These are phyloP conservation scores for Miltochrista miniata DNA, from an alignment of 2,888 invertebrate genomes.

Conservation along the genomic window DNA sequence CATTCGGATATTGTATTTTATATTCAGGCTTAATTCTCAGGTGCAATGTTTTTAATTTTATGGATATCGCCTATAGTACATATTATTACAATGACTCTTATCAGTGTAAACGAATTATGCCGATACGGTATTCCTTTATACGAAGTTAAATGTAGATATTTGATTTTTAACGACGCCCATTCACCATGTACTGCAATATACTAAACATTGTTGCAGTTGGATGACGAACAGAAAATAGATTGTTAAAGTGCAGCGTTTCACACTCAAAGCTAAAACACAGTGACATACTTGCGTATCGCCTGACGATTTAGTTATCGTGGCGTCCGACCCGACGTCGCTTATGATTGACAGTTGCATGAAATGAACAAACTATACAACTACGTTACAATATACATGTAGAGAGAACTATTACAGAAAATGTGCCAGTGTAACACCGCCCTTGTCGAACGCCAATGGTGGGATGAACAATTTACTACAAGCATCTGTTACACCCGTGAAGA, in stretches of 20 bases:
- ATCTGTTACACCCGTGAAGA: background rate
- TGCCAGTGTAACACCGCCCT: conserved; percentile 3
- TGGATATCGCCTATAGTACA: no score
- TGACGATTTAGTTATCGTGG: conserved; percentile 77
- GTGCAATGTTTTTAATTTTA: no score
- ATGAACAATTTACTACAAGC: background rate
- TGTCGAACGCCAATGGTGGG: conserved; percentile 5
- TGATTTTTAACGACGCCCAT: no score
- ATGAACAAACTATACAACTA: conserved; percentile 83
- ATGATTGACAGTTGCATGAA: conserved; percentile 83
- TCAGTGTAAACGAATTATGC: no score
- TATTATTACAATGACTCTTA: no score
- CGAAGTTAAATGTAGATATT: no score
- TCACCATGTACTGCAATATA: no score
- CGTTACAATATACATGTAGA: conserved; percentile 51
- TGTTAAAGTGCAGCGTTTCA: conserved; percentile 17
- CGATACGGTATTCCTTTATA: no score
- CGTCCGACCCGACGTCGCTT: conserved; percentile 80
- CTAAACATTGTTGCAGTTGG: no score
- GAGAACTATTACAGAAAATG: conserved; percentile 14
- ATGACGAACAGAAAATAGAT: no score
- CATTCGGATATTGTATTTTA: no score
- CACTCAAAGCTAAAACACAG: conserved; percentile 33
- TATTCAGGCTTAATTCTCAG: no score
- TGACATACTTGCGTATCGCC: conserved; percentile 80